A percentile compares a stretch with the other conserved stretches of the same genome.
phyloP scores from a whole-genome alignment of 2,113 vertebrate species.

The Thunnus thynnus region DNA sequence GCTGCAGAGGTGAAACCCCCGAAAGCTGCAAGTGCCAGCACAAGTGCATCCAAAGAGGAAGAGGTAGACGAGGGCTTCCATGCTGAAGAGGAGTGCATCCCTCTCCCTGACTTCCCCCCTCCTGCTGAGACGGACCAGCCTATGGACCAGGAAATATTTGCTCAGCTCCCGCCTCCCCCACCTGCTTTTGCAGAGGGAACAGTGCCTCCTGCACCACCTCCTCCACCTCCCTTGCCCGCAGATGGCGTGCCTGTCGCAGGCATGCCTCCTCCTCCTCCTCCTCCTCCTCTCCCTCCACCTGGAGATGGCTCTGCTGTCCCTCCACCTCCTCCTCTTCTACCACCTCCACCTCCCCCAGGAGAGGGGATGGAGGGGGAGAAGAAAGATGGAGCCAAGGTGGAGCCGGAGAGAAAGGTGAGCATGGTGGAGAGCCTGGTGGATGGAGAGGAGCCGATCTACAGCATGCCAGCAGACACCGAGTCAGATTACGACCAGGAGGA shows the following conservation, averaged over 20 bases:
- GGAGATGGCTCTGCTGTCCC: slow-evolving; percentile 40
- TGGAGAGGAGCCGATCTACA: slow-evolving; percentile 88
- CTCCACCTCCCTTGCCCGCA: slow-evolving; percentile 41
- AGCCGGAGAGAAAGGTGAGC: slow-evolving; percentile 77
- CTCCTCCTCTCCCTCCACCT: slow-evolving; percentile 59
- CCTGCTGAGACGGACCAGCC: slow-evolving; percentile 76
- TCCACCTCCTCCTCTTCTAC: slow-evolving; percentile 60
- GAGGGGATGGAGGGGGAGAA: slow-evolving; percentile 44
- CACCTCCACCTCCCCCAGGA: slow-evolving; percentile 50
- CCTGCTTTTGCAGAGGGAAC: slow-evolving; percentile 84
- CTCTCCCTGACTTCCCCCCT: slow-evolving; percentile 83
- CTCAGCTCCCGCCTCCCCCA: slow-evolving; percentile 84
- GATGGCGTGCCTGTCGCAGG: neutral
- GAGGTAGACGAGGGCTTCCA: slow-evolving; percentile 92
- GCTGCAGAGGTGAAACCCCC: slow-evolving; percentile 67
- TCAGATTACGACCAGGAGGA: slow-evolving; percentile 94
- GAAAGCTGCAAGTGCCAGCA: slow-evolving; percentile 72
- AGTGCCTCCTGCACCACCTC: slow-evolving; percentile 60
- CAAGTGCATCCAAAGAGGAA: slow-evolving; percentile 84
- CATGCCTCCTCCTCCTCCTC: slow-evolving; percentile 63
- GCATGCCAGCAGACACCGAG: slow-evolving; percentile 88
- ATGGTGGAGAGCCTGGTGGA: slow-evolving; percentile 84
- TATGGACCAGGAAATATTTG: slow-evolving; percentile 83
- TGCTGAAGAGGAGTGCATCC: slow-evolving; percentile 88
- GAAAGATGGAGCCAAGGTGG: slow-evolving; percentile 46